These are phyloP conservation scores for Agraylea sexmaculata DNA, from an alignment of 1,140 invertebrate genomes.

Conservation along the genomic window DNA sequence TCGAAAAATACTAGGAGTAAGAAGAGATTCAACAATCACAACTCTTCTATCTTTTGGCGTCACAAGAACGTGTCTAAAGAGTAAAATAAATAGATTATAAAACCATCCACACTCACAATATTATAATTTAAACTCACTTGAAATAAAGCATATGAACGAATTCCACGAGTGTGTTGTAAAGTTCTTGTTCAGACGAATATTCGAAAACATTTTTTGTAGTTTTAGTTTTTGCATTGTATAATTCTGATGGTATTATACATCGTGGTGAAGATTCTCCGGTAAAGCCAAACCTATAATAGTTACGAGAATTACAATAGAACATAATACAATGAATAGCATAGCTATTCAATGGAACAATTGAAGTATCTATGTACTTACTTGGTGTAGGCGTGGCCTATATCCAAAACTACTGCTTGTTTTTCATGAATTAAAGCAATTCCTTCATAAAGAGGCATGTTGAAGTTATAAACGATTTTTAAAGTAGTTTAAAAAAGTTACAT, in stretches of 20 bases:
- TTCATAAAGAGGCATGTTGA: constrained; percentile 60
- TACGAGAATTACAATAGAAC: constrained; percentile 8
- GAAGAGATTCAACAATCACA: constrained; percentile 80
- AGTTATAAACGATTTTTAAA: constrained; percentile 1
- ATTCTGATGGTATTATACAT: constrained; percentile 72
- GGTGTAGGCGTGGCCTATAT: constrained; percentile 85
- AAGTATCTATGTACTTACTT: constrained; percentile 53
- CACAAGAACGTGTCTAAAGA: constrained; percentile 66
- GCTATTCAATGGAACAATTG: constrained; percentile 12
- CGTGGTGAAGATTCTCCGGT: constrained; percentile 76
- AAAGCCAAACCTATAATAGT: constrained; percentile 69
- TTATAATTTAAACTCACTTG: constrained; percentile 45
- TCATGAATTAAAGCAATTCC: constrained; percentile 65
- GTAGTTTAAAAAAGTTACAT: too few species aligned
- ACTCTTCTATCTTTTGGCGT: constrained; percentile 88
- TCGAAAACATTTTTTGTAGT: constrained; percentile 55
- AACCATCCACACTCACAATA: constrained; percentile 12
- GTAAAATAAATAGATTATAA: constrained; percentile 9
- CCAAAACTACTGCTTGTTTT: constrained; percentile 79
- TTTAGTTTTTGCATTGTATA: constrained; percentile 54
- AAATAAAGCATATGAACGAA: constrained; percentile 85
- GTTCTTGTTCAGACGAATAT: constrained; percentile 57
- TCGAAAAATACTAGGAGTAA: constrained; percentile 68
- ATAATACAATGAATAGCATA: constrained; percentile 8
- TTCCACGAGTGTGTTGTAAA: constrained; percentile 77